Base-by-base conservation (phyloP, 2,797 vertebrate species). In the Agapornis canus region DNA sequence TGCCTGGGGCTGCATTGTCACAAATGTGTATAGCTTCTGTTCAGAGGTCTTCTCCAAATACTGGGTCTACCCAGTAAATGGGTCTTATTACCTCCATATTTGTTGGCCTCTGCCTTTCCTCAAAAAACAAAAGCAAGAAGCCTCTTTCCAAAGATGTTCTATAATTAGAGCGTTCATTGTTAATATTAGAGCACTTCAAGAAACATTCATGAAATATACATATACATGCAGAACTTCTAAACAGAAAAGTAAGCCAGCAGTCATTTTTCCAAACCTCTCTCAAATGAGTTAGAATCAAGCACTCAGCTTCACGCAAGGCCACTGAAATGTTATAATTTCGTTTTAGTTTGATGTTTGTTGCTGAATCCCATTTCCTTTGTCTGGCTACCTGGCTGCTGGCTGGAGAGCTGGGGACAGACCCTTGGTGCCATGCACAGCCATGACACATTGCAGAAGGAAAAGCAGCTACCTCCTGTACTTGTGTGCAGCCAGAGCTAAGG, bases 371-470 rank as follows among this genome's bases (percentile, higher is more conserved):
- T 56, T 56, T 73, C 47, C 54, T 71, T 12, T 12, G 23, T 19
- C 18, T 1, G 12, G 18, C 20, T 26, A 13, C 26, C 61, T 3
- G 2, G 4, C 1, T 6, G 1, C 39, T 57, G 64, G 3, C 54
- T 63, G 64, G 23, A 69, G 42, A 0, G 0, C 4, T 0, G 0
- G 13, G 25, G 51, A 42, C 68, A 72, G 61, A 82, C 4, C 26
- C 23, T n/a, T 10, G 11, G 52, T 6, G 17, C 15, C 52, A 17
- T 1, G 2, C 6, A 7, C 0, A 6, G 40, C 19, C 0, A 2
- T 1, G 2, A 2, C 0, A 0, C 5, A 15, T 43, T 3, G 6
- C 47, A 76, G 70, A 65, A 82, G 8, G 14, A 40, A 56, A 68
- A 54, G 29, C 47, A 90, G 43, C 82, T 89, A 51, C 27, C 35